Base-by-base conservation (phyloP, 2,888 invertebrate species). In the Emmelina monodactyla region DNA sequence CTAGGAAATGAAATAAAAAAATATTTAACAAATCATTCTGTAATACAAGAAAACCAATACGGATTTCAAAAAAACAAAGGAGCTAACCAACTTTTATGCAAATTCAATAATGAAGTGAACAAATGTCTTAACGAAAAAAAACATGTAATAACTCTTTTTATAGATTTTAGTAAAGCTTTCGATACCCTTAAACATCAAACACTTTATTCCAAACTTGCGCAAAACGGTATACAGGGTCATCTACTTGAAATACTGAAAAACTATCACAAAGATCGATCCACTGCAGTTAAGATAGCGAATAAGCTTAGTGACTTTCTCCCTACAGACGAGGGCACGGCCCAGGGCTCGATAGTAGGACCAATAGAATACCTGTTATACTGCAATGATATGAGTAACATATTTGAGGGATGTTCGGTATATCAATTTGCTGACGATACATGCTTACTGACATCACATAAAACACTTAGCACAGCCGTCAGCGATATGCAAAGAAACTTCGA, bases 31-130 rank as follows among this genome's bases (percentile, higher is more conserved):
- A 16, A 14, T 7, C 16, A 34, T 14, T 5, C 16, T 10, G 31
- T 34, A 10, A 34, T 37, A n/a, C 34, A 34, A 5, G 31, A 31
- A n/a, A 31, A 34, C 2, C 37, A 37, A 28, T 37, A 28, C 14
- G 34, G 37, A 2, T 37, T 37, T 22, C 37, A 37, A 11, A 32
- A 32, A 32, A 28, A 38, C 11, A 14, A 28, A 25, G 32, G 16
- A 16, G 32, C 34, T 2, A 11, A 28, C 1, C 22, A 34, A 29
- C 25, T 34, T 28, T 2, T 38, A 14, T n/a, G 15, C 14, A 34
- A 34, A 22, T 38, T 38, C 25, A 32, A 31, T 9, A 28, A 34
- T n/a, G 28, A 34, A 28, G 28, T 34, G 1, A 34, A 38, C 16
- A 22, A 13, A 6, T 22, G 32, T 28, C 22, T 37, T 12, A 28